These are phyloP conservation scores for Pristis pectinata DNA, from an alignment of 2,797 vertebrate genomes.

Conservation along the genomic window DNA sequence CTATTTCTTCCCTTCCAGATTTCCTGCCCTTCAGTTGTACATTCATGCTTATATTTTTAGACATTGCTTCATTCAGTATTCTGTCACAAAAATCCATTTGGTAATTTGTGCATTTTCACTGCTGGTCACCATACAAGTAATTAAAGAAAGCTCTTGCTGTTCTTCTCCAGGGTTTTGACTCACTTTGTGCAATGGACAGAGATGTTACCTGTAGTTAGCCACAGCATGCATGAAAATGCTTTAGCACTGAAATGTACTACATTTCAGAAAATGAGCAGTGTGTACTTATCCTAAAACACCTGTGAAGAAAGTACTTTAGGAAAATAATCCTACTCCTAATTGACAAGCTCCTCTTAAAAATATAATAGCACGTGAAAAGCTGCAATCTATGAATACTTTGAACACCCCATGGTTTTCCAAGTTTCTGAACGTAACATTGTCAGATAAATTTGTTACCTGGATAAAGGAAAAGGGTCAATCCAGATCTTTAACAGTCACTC, in stretches of 20 bases:
- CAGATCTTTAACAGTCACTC: background rate
- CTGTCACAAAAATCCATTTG: background rate
- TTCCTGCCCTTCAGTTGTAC: background rate
- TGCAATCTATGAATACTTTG: background rate
- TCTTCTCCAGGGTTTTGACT: background rate
- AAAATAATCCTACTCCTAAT: background rate
- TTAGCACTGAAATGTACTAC: background rate
- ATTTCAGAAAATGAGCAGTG: background rate
- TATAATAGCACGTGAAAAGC: background rate
- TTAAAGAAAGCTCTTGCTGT: background rate
- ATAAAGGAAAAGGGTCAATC: background rate
- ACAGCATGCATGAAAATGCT: background rate
- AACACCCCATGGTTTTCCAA: background rate
- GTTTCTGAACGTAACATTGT: background rate
- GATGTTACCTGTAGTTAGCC: background rate
- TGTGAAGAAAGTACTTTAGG: background rate
- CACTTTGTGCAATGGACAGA: background rate
- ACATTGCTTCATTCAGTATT: background rate
- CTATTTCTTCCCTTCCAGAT: background rate
- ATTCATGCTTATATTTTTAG: background rate
- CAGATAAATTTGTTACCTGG: background rate
- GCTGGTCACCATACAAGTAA: background rate
- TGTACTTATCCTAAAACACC: background rate
- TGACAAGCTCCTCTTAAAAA: background rate
- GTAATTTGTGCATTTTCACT: background rate